These are phyloP conservation scores for Pelvicachromis taeniatus DNA, from an alignment of 2,113 vertebrate species.

Conservation along the genomic window DNA sequence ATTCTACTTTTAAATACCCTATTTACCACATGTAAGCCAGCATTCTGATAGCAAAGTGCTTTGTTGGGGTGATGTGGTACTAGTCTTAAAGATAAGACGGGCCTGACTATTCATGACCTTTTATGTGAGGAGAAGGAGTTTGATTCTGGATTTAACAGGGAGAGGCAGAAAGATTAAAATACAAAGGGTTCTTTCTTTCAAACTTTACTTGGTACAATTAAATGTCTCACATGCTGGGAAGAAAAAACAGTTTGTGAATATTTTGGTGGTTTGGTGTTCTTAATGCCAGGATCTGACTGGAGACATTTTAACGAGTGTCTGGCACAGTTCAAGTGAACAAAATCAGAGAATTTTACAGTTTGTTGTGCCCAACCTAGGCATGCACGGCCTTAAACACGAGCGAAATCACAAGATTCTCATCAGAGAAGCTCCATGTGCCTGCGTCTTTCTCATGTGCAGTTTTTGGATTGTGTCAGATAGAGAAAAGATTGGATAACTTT, in stretches of 20 bases:
- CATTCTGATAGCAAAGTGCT: neutral
- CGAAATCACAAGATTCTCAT: conserved; percentile 39
- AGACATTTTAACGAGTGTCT: conserved; percentile 10
- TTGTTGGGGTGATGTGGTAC: neutral
- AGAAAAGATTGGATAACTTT: neutral
- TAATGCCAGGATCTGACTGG: neutral
- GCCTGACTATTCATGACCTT: neutral
- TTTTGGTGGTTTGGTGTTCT: neutral
- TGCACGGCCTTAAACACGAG: conserved; percentile 48
- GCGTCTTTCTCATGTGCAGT: neutral
- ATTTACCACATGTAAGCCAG: neutral
- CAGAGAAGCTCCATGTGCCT: neutral
- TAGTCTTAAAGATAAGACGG: neutral
- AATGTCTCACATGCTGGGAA: neutral
- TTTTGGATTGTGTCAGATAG: neutral
- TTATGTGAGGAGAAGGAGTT: neutral
- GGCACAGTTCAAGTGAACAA: conserved; percentile 54
- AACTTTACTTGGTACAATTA: neutral
- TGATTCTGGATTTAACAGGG: neutral
- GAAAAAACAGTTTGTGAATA: neutral
- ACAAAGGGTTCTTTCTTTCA: neutral
- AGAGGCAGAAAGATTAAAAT: neutral
- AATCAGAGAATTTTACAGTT: conserved; percentile 57
- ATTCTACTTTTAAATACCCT: neutral
- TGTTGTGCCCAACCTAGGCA: conserved; percentile 20